Evolutionary conservation across 2,113 vertebrate species (phyloP).

Genomic region (Istiophorus platypterus): DNA sequence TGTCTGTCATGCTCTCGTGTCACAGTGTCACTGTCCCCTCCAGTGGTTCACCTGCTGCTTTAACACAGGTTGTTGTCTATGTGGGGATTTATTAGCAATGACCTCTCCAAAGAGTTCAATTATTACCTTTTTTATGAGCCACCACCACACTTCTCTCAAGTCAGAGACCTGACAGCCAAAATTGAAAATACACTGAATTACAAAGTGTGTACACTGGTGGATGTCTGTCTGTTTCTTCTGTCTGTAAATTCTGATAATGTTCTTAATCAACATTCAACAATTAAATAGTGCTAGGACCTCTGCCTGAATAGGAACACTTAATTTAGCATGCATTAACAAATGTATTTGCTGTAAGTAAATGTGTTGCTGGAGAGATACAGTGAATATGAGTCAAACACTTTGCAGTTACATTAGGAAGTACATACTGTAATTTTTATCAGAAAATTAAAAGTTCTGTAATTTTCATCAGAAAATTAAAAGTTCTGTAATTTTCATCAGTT

Average conservation of each 20-base stretch:
- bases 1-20: not conserved
- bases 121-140: too few relatives aligned
- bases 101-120: not conserved
- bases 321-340: not conserved
- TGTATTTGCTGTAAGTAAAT: not conserved
- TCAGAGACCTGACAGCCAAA: not conserved
- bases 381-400: not conserved
- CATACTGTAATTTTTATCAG: too few relatives aligned
- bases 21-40: not conserved
- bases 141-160: too few relatives aligned
- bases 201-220: not conserved
- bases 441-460: too few relatives aligned
- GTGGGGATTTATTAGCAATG: not conserved
- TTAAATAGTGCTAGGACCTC: not conserved
- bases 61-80: not conserved
- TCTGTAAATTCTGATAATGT: not conserved
- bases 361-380: not conserved
- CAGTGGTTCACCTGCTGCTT: conserved; percentile 5
- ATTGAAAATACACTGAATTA: not conserved
- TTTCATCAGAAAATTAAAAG: too few relatives aligned
- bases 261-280: not conserved
- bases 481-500: too few relatives aligned
- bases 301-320: not conserved
- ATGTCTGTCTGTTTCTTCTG: not conserved
- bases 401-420: too few relatives aligned